A percentile compares a stretch with the other conserved stretches of the same genome.
These are phyloP conservation scores for Protobothrops flavoviridis DNA, from an alignment of 2,113 vertebrate genomes.

Conservation along the genomic window DNA sequence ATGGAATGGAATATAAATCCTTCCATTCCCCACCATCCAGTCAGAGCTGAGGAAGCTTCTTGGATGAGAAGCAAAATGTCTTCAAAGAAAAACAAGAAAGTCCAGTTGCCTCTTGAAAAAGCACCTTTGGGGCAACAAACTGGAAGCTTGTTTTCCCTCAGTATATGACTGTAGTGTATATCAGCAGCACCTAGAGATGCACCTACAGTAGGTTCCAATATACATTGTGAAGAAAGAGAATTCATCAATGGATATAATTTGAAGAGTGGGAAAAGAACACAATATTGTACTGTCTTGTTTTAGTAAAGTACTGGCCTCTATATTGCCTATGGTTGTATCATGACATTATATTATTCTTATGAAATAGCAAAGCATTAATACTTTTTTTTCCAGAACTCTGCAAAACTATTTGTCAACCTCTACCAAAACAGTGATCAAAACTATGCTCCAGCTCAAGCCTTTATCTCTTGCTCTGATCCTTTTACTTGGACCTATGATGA, in stretches of 20 bases:
- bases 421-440: conserved; percentile 25
- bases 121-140: no score
- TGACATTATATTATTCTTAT: conserved; percentile 30
- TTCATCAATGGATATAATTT: background rate
- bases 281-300: background rate
- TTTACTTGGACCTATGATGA: conserved; percentile 52
- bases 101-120: no score
- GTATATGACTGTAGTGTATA: background rate
- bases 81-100: no score
- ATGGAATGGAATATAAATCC: no score
- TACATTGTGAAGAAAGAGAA: no score
- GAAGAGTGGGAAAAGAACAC: background rate
- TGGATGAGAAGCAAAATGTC: no score
- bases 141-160: background rate
- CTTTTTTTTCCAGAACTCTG: conserved; percentile 32
- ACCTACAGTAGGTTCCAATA: background rate
- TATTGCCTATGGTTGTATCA: background rate
- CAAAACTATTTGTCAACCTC: background rate
- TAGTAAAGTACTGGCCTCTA: background rate
- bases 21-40: no score
- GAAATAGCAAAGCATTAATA: background rate
- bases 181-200: background rate
- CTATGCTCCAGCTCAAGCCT: conserved; percentile 59
- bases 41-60: no score
- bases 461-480: conserved; percentile 57